Percentiles rank a stretch among this genome's conserved stretches.
Evolutionary conservation across 2,113 vertebrate species (phyloP).

Genomic region (Nothobranchius kuhntae): DNA sequence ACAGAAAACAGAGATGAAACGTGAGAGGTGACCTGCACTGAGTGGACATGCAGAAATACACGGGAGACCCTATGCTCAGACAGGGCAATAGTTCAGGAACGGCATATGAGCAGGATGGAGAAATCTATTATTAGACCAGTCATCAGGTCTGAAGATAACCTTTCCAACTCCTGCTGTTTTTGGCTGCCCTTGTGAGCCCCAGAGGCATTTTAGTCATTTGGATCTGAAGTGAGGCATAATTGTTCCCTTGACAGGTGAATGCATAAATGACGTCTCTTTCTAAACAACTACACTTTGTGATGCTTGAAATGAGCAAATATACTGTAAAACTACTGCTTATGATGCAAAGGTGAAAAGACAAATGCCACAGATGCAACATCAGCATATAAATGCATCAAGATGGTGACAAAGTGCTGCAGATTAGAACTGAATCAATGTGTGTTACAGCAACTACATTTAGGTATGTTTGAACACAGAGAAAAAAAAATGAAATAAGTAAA

Average conservation of each 20-base stretch:
- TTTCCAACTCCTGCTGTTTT: constrained; percentile 24
- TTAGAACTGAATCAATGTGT: neutral
- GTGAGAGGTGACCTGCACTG: constrained; percentile 8
- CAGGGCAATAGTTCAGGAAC: constrained; percentile 33
- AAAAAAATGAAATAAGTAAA: neutral
- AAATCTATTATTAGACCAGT: constrained; percentile 53
- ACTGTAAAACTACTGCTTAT: neutral
- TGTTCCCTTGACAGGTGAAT: constrained; percentile 34
- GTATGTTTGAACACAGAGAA: neutral
- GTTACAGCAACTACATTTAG: neutral
- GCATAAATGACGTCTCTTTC: constrained; percentile 18
- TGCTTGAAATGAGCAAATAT: neutral
- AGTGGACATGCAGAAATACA: constrained; percentile 28
- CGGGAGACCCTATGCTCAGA: constrained; percentile 21
- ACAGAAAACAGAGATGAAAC: constrained; percentile 12
- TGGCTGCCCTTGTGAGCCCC: constrained; percentile 29
- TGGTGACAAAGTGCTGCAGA: neutral
- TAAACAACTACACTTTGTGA: neutral
- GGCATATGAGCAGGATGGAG: constrained; percentile 26
- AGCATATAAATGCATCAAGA: neutral
- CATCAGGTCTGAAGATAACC: constrained; percentile 45
- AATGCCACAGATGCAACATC: neutral
- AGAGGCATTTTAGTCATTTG: constrained; percentile 29
- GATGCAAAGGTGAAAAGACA: neutral
- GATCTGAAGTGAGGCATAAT: constrained; percentile 35